Evolutionary conservation across 1,140 invertebrate species (phyloP).

Genomic region (Ditylenchus dipsaci): DNA sequence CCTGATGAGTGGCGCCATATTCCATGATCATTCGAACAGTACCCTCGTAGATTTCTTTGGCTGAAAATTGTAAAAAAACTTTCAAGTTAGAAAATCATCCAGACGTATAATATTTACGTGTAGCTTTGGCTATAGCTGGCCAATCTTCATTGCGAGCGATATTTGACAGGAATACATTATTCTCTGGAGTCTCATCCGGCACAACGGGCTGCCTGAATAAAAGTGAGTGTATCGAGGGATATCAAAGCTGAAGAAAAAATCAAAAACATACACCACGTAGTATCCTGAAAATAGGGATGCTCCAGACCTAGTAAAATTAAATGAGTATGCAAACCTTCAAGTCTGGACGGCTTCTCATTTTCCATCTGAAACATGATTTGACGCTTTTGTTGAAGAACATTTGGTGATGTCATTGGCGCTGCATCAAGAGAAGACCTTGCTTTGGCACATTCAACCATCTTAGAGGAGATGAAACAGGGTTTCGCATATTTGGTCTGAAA

Average conservation of each 20-base stretch:
- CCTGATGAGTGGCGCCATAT: constrained; percentile 51
- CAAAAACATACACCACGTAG: constrained; percentile 45
- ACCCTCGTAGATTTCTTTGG: constrained; percentile 56
- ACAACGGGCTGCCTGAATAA: constrained; percentile 52
- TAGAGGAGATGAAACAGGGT: too few relatives aligned
- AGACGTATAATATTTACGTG: constrained; percentile 24
- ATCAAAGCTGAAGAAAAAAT: neutral
- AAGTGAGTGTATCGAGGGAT: neutral
- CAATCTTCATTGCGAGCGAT: constrained; percentile 52
- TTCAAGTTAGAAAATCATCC: neutral
- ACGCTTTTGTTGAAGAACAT: too few relatives aligned
- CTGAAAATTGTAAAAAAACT: constrained; percentile 29
- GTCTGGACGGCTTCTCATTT: too few relatives aligned
- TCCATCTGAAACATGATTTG: too few relatives aligned
- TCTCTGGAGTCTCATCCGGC: constrained; percentile 54
- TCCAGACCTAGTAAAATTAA: too few relatives aligned
- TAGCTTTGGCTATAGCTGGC: constrained; percentile 43
- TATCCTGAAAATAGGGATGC: constrained; percentile 35
- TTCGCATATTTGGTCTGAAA: too few relatives aligned
- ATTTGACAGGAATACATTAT: constrained; percentile 49
- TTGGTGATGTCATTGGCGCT: too few relatives aligned
- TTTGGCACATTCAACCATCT: too few relatives aligned
- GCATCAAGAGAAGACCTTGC: too few relatives aligned
- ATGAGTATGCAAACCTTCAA: too few relatives aligned
- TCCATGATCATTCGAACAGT: constrained; percentile 53